Percentiles rank a stretch among this genome's conserved stretches.
Conservation (phyloP, 2,888 invertebrate species). For the Meiosimyza decipiens region DNA sequence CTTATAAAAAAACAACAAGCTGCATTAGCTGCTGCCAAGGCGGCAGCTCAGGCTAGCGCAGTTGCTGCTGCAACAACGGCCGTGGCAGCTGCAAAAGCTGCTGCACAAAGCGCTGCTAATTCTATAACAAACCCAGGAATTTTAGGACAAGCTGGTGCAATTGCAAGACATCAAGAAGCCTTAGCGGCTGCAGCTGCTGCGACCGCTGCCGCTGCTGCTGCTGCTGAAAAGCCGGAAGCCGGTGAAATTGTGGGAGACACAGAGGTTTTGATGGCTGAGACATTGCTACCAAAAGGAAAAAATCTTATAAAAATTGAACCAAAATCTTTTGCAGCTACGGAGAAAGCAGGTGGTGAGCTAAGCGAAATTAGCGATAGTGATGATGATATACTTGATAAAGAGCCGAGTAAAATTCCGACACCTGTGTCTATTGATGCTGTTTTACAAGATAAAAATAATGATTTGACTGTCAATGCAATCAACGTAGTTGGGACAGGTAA, state of each 20-base stretch:
- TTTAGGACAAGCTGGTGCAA: conserved; percentile 49
- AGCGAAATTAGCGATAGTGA: conserved; percentile 92
- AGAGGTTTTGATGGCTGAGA: conserved; percentile 36
- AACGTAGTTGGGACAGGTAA: background rate
- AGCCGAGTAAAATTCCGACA: conserved; percentile 62
- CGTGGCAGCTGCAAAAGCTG: conserved; percentile 61
- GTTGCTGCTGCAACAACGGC: conserved; percentile 63
- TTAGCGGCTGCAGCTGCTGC: conserved; percentile 21
- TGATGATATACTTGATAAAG: conserved; percentile 85
- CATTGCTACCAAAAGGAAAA: conserved; percentile 7
- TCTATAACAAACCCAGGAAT: conserved; percentile 60
- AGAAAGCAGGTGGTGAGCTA: conserved; percentile 68
- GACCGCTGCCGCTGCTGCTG: conserved; percentile 4
- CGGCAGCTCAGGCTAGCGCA: conserved; percentile 61
- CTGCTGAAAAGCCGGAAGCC: conserved; percentile 44
- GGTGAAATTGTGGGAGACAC: conserved; percentile 46
- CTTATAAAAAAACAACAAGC: conserved; percentile 57
- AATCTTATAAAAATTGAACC: background rate
- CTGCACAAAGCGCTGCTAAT: conserved; percentile 60
- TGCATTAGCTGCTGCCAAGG: conserved; percentile 49
- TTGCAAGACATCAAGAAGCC: conserved; percentile 37
- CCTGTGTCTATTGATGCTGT: conserved; percentile 45
- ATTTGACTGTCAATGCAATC: background rate
- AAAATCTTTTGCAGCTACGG: background rate
- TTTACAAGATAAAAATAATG: conserved; percentile 17